These are phyloP conservation scores for Aricia agestis DNA, from an alignment of 1,140 invertebrate genomes.

Conservation along the genomic window DNA sequence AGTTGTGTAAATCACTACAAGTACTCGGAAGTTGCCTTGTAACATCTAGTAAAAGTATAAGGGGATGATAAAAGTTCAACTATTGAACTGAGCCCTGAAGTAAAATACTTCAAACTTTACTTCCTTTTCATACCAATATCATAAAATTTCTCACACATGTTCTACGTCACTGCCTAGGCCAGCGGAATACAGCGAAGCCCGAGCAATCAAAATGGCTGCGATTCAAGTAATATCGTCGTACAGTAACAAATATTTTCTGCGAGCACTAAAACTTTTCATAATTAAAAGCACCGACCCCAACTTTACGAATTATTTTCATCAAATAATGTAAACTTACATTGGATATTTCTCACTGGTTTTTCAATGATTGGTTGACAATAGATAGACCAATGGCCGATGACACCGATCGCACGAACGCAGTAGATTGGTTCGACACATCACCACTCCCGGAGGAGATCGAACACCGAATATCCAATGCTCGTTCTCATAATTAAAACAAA, in stretches of 20 bases:
- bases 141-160: slow-evolving; percentile 4
- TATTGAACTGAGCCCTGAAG: no score
- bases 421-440: slow-evolving; percentile 75
- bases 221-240: slow-evolving; percentile 53
- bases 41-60: no score
- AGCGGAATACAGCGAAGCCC: slow-evolving; percentile 48
- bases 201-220: slow-evolving; percentile 73
- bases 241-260: slow-evolving; percentile 35
- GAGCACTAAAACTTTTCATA: slow-evolving; percentile 38
- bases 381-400: slow-evolving; percentile 76
- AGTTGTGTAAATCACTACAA: background rate
- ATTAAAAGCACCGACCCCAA: slow-evolving; percentile 36
- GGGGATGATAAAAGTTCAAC: no score
- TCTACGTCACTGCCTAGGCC: slow-evolving; percentile 53
- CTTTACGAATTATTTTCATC: slow-evolving; percentile 46
- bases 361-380: slow-evolving; percentile 76
- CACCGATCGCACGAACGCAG: slow-evolving; percentile 70
- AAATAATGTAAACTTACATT: slow-evolving; percentile 73
- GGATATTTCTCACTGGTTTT: slow-evolving; percentile 72
- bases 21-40: no score
- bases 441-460: slow-evolving; percentile 71
- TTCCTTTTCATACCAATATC: background rate
- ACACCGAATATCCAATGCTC: slow-evolving; percentile 53
- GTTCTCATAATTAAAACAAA: slow-evolving; percentile 55
- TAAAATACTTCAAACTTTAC: background rate